These are phyloP conservation scores for Acanthisitta chloris DNA, from an alignment of 2,113 vertebrate species.

Conservation along the genomic window DNA sequence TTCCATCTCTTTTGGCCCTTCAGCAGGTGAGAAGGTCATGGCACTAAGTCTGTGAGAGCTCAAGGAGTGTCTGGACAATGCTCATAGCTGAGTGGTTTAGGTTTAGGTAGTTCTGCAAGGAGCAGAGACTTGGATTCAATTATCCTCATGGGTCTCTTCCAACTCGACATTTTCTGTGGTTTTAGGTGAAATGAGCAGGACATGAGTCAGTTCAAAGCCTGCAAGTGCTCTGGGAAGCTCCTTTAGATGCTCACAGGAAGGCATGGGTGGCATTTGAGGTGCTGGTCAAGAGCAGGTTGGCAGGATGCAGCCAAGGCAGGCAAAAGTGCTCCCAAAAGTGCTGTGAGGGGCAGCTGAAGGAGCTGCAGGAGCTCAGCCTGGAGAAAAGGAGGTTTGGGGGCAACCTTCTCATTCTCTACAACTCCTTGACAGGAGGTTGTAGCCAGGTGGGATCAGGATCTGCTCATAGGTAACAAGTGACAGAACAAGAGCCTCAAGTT, in stretches of 20 bases:
- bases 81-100: neutral
- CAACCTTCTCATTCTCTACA: neutral
- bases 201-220: neutral
- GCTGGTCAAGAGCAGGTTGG: neutral
- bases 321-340: neutral
- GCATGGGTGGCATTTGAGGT: neutral
- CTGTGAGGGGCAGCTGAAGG: neutral
- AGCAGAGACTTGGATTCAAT: neutral
- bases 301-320: neutral
- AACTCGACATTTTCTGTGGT: neutral
- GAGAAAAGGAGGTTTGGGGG: neutral
- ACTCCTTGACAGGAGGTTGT: neutral
- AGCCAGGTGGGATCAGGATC: neutral
- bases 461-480: neutral
- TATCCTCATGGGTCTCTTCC: neutral
- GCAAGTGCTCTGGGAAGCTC: neutral
- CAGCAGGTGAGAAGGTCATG: neutral
- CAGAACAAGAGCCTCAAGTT: neutral
- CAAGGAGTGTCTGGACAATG: neutral
- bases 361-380: neutral
- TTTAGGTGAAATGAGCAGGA: neutral
- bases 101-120: neutral
- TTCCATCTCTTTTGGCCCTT: neutral
- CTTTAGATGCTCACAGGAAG: neutral
- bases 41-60: neutral